A percentile compares a stretch with the other conserved stretches of the same genome.
Evolutionary conservation across 2,797 vertebrate species (phyloP).

Genomic region (Alectoris magna): DNA sequence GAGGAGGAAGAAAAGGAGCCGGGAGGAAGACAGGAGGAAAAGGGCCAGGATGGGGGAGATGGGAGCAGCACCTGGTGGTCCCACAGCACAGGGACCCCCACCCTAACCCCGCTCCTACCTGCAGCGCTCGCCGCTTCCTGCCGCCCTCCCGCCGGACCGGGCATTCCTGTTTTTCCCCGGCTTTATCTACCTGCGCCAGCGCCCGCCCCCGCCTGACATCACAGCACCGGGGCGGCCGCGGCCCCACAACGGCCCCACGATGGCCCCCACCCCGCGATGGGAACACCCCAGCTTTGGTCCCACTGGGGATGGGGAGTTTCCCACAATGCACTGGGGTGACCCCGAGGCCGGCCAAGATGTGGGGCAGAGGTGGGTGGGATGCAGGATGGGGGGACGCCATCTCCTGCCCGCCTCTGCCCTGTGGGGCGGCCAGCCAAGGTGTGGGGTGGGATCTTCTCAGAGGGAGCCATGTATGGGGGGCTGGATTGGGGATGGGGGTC

Average conservation of each 20-base stretch:
- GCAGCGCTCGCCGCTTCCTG: slow-evolving; percentile 11
- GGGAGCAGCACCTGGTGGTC: not conserved
- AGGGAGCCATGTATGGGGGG: fast-evolving
- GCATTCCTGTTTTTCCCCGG: slow-evolving; percentile 50
- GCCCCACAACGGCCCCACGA: not conserved
- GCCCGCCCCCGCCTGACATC: slow-evolving; percentile 56
- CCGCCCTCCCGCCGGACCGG: slow-evolving; percentile 46
- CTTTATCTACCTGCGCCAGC: slow-evolving; percentile 53
- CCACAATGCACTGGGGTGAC: slow-evolving; percentile 27
- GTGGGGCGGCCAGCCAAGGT: too few species aligned
- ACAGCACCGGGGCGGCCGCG: not conserved
- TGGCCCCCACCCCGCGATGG: fast-evolving
- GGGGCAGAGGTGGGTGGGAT: too few species aligned
- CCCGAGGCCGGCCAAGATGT: not conserved
- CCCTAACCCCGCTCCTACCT: slow-evolving; percentile 3
- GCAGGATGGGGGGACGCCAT: too few species aligned
- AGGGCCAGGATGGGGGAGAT: fast-evolving
- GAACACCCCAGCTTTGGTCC: not conserved
- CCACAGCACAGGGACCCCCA: not conserved
- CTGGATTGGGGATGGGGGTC: not conserved
- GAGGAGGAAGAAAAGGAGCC: not conserved
- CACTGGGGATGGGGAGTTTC: slow-evolving; percentile 23
- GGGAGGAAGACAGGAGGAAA: not conserved
- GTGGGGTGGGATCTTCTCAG: fast-evolving
- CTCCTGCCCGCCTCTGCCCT: not conserved